These are phyloP conservation scores for Emys orbicularis DNA, from an alignment of 2,797 vertebrate genomes.

Conservation along the genomic window DNA sequence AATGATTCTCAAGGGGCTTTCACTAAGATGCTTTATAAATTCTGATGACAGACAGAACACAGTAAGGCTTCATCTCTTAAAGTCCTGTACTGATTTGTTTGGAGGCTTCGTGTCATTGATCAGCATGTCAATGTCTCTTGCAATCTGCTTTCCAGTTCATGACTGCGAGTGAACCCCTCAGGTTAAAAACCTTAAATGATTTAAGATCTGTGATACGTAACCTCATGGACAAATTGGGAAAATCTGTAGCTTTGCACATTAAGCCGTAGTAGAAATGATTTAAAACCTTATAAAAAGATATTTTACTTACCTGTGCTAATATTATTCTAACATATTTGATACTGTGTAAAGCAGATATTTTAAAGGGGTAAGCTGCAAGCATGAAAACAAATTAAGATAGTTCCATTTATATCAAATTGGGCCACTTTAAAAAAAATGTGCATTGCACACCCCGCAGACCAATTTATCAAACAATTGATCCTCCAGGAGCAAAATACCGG, in stretches of 20 bases:
- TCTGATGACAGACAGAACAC: conserved; percentile 69
- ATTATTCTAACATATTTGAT: conserved; percentile 63
- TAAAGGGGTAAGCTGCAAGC: conserved; percentile 35
- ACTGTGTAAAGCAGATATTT: conserved; percentile 45
- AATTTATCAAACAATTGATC: not conserved
- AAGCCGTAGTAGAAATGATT: conserved; percentile 47
- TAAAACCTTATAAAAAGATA: conserved; percentile 62
- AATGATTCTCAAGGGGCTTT: conserved; percentile 71
- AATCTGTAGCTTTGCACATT: conserved; percentile 65
- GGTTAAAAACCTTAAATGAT: conserved; percentile 63
- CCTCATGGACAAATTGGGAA: conserved; percentile 48
- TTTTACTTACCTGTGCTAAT: conserved; percentile 59
- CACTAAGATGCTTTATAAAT: conserved; percentile 73
- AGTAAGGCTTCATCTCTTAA: conserved; percentile 58
- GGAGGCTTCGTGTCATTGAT: conserved; percentile 68
- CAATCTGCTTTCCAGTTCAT: conserved; percentile 57
- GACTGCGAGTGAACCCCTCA: conserved; percentile 64
- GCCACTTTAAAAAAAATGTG: conserved; percentile 38
- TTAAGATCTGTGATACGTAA: conserved; percentile 61
- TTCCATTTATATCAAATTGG: conserved; percentile 41
- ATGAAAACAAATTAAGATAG: conserved; percentile 44
- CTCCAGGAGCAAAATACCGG: not conserved
- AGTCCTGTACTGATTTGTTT: conserved; percentile 68
- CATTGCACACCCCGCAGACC: not conserved
- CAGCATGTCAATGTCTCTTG: conserved; percentile 65